These are phyloP conservation scores for Unio pictorum DNA, from an alignment of 2,888 invertebrate genomes.

Conservation along the genomic window DNA sequence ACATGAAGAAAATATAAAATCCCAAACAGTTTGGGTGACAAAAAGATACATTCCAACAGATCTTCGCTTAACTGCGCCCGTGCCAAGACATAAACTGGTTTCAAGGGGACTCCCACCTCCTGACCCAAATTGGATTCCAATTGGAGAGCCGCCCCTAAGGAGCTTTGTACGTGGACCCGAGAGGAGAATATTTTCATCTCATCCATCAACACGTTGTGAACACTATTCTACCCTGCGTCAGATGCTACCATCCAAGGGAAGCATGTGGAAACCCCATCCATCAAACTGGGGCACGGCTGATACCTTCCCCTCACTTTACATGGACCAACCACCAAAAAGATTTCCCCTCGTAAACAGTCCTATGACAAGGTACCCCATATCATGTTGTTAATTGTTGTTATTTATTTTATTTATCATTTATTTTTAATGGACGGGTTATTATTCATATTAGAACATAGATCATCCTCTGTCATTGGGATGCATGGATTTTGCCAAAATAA, in stretches of 20 bases:
- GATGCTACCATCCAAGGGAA: constrained; percentile 62
- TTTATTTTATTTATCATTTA: too few species aligned
- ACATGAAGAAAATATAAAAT: constrained; percentile 17
- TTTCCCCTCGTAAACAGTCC: constrained; percentile 64
- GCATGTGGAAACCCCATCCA: constrained; percentile 32
- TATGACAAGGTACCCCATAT: constrained; percentile 61
- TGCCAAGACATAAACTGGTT: constrained; percentile 60
- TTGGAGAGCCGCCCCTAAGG: constrained; percentile 45
- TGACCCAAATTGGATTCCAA: constrained; percentile 52
- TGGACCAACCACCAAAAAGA: constrained; percentile 25
- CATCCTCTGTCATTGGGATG: too few species aligned
- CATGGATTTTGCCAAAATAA: too few species aligned
- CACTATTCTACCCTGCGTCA: constrained; percentile 66
- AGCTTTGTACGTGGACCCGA: constrained; percentile 44
- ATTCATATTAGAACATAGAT: too few species aligned
- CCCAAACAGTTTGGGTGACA: constrained; percentile 64
- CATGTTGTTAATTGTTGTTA: too few species aligned
- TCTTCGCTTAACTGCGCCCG: constrained; percentile 60
- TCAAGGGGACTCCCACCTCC: constrained; percentile 45
- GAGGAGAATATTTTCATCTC: constrained; percentile 39
- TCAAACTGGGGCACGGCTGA: constrained; percentile 64
- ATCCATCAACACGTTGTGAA: constrained; percentile 56
- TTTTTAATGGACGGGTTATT: too few species aligned
- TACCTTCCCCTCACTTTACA: constrained; percentile 37
- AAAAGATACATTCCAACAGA: constrained; percentile 65